Conservation (phyloP, 2,888 invertebrate genomes). For the Tenthredo livida region DNA sequence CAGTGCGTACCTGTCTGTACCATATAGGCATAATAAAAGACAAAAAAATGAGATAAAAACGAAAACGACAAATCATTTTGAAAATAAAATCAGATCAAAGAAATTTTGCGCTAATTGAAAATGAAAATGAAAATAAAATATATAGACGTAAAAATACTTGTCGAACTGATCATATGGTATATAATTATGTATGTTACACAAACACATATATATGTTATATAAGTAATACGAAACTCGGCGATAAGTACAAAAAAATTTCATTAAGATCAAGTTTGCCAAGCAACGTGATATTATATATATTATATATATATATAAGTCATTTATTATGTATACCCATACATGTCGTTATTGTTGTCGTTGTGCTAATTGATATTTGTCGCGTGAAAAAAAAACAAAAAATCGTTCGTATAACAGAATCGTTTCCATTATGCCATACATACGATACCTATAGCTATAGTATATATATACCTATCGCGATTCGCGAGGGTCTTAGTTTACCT, state of each 20-base stretch:
- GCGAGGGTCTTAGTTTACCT: conserved; percentile 15
- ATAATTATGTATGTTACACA: not conserved
- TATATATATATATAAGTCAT: not conserved
- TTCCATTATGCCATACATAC: not conserved
- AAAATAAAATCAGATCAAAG: not conserved
- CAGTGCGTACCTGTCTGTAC: conserved; percentile 40
- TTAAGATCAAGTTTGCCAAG: conserved; percentile 26
- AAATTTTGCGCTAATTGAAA: not conserved
- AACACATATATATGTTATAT: not conserved
- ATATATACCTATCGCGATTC: not conserved
- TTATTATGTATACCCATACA: not conserved
- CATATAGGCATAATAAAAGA: conserved; percentile 1
- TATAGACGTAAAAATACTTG: not conserved
- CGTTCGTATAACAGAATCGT: not conserved
- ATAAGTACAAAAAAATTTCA: conserved; percentile 1
- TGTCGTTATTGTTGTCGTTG: not conserved
- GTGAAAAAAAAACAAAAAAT: not conserved
- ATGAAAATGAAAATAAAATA: not conserved
- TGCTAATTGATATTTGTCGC: conserved; percentile 17
- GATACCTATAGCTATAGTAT: too few species aligned
- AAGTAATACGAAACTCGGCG: conserved; percentile 2
- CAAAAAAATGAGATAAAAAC: not conserved
- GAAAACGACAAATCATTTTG: not conserved
- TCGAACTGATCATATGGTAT: not conserved
- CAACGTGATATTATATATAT: not conserved